phyloP scores from a whole-genome alignment of 1,140 invertebrate species.

The Drosophila kepulauana region DNA sequence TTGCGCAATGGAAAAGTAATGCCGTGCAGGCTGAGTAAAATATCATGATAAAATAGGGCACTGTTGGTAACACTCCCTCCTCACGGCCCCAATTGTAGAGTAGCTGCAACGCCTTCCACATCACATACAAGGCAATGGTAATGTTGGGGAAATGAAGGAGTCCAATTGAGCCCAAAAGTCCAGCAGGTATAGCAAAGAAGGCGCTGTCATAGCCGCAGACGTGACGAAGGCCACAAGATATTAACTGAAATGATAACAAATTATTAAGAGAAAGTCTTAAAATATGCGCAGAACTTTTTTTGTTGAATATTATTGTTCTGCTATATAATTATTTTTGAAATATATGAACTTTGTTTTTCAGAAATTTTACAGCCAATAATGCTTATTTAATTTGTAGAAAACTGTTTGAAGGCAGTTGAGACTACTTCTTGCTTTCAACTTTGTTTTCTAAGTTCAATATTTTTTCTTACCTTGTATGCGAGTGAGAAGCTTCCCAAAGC shows the following conservation, averaged over 20 bases:
- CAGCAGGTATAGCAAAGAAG: constrained; percentile 87
- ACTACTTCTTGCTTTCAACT: too few relatives aligned
- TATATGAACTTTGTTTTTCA: too few relatives aligned
- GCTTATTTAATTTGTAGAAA: too few relatives aligned
- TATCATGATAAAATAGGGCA: constrained; percentile 88
- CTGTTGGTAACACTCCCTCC: constrained; percentile 86
- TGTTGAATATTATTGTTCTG: too few relatives aligned
- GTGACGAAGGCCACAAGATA: constrained; percentile 87
- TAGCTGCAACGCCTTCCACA: constrained; percentile 89
- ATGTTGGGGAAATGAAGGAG: constrained; percentile 88
- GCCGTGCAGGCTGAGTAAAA: constrained; percentile 92
- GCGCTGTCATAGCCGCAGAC: constrained; percentile 86
- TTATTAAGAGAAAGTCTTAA: neutral
- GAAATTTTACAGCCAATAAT: too few relatives aligned
- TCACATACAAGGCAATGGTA: constrained; percentile 88
- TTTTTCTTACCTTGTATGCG: constrained; percentile 86
- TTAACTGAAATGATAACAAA: constrained; percentile 68
- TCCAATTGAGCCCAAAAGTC: constrained; percentile 87
- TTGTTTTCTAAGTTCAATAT: neutral
- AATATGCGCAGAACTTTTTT: too few relatives aligned
- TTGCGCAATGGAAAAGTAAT: constrained; percentile 91
- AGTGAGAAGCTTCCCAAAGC: constrained; percentile 88
- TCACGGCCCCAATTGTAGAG: constrained; percentile 87
- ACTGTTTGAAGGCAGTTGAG: too few relatives aligned
- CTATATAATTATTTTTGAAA: too few relatives aligned